A percentile compares a stretch with the other conserved stretches of the same genome.
Evolutionary conservation across 2,888 invertebrate species (phyloP).

Genomic region (Holacanthella duospinosa): DNA sequence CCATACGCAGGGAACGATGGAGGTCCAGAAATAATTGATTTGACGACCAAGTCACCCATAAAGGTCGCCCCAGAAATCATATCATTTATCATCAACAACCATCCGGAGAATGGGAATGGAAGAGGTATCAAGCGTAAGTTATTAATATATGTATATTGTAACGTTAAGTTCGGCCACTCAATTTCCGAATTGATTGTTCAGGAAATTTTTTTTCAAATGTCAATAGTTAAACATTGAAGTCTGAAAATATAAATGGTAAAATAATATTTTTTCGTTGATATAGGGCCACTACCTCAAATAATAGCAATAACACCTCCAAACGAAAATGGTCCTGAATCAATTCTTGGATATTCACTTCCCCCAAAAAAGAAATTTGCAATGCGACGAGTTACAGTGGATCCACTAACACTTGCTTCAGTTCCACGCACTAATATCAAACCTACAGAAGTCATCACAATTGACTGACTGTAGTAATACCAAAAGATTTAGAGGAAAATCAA

Average conservation of each 20-base stretch:
- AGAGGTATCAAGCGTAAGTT: neutral
- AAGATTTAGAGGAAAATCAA: neutral
- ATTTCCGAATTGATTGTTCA: too few species aligned
- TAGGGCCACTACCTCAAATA: neutral
- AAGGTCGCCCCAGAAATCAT: neutral
- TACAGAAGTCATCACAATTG: slow-evolving; percentile 26
- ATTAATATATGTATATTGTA: too few species aligned
- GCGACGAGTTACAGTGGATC: neutral
- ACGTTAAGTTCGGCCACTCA: too few species aligned
- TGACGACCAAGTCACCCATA: slow-evolving; percentile 17
- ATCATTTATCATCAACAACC: too few species aligned
- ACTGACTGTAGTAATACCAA: slow-evolving; percentile 13
- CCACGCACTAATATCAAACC: neutral
- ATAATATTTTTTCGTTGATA: neutral
- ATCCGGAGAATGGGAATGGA: neutral
- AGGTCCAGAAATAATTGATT: slow-evolving; percentile 28
- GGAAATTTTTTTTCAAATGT: too few species aligned
- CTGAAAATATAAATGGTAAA: too few species aligned
- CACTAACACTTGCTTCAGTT: neutral
- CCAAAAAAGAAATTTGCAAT: slow-evolving; percentile 26
- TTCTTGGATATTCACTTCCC: slow-evolving; percentile 22
- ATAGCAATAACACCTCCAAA: neutral
- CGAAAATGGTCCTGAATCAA: too few species aligned
- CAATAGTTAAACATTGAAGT: too few species aligned
- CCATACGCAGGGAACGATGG: neutral